These are phyloP conservation scores for Camponotus floridanus DNA, from an alignment of 1,140 invertebrate genomes.

Conservation along the genomic window DNA sequence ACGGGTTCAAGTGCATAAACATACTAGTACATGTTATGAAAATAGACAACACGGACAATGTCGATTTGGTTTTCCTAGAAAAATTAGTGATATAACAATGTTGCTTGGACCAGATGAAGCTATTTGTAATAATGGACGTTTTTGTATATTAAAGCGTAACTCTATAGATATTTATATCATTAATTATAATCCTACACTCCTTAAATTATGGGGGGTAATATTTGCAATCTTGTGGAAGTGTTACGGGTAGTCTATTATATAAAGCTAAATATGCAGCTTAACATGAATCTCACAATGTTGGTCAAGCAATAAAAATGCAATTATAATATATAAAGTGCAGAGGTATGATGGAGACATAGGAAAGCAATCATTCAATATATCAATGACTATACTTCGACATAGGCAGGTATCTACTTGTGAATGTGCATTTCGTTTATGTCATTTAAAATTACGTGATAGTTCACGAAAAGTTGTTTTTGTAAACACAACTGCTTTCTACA, in stretches of 20 bases:
- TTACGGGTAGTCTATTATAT: too few relatives aligned
- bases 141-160: background rate
- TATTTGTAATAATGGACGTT: constrained; percentile 1
- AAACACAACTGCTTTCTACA: too few relatives aligned
- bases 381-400: background rate
- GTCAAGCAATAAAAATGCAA: too few relatives aligned
- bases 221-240: too few relatives aligned
- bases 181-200: background rate
- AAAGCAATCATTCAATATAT: background rate
- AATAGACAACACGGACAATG: background rate
- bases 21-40: background rate
- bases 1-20: constrained; percentile 11
- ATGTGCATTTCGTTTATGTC: too few relatives aligned
- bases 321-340: background rate
- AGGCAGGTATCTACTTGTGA: background rate
- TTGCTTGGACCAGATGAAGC: too few relatives aligned
- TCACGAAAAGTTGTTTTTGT: too few relatives aligned
- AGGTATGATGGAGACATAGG: background rate
- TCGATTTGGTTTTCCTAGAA: background rate
- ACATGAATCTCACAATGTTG: too few relatives aligned
- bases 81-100: constrained; percentile 9
- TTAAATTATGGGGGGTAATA: background rate
- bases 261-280: too few relatives aligned
- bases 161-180: background rate
- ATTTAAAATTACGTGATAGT: too few relatives aligned